These are phyloP conservation scores for Bubo blakistoni DNA, from an alignment of 2,113 vertebrate genomes.

Conservation along the genomic window DNA sequence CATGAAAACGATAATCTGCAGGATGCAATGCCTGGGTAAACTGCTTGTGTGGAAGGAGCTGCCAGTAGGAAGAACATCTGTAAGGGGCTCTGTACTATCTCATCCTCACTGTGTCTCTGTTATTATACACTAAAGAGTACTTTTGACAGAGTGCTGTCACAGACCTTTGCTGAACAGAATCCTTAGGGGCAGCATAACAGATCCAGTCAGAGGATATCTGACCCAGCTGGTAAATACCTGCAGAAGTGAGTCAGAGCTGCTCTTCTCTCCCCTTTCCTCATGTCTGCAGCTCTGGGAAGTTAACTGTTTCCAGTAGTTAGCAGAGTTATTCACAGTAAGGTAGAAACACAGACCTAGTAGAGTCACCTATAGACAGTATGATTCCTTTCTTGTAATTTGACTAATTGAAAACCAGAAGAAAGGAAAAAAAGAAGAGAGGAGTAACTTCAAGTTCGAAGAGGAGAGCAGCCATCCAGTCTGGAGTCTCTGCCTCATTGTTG, in stretches of 20 bases:
- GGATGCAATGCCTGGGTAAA: background rate
- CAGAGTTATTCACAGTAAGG: background rate
- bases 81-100: constrained; percentile 29
- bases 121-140: constrained; percentile 1
- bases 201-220: background rate
- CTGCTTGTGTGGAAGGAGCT: background rate
- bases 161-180: background rate
- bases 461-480: background rate
- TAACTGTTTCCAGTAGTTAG: background rate
- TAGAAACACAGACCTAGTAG: background rate
- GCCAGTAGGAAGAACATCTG: background rate
- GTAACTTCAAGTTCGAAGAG: background rate
- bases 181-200: background rate
- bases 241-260: background rate
- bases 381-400: background rate
- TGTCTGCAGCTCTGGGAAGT: background rate
- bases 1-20: constrained; percentile 1
- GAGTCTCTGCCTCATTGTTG: background rate
- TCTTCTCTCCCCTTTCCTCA: background rate
- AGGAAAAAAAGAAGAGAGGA: background rate
- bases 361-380: background rate
- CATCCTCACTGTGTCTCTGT: background rate
- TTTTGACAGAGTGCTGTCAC: constrained; percentile 2
- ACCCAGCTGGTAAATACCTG: constrained; percentile 2
- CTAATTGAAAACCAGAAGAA: background rate